Conservation (phyloP, 2,797 vertebrate species). For the Lemur catta region DNA sequence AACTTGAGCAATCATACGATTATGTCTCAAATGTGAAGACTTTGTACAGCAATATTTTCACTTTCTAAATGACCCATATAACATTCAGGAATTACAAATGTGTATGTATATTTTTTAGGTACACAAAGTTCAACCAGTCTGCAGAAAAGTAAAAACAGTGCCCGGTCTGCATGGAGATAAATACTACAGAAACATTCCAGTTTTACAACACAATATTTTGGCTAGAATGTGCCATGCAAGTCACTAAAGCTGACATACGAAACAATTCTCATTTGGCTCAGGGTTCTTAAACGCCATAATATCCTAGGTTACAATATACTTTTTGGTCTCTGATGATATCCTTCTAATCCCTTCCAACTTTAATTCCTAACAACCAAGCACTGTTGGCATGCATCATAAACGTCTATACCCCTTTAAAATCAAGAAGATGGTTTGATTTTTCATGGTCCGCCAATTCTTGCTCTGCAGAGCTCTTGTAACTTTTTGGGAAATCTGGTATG, state of each 20-base stretch:
- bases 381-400: background rate
- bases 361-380: background rate
- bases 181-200: constrained; percentile 36
- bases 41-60: background rate
- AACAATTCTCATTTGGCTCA: constrained; percentile 70
- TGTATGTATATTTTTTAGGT: constrained; percentile 15
- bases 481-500: background rate
- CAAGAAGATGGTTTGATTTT: background rate
- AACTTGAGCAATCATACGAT: background rate
- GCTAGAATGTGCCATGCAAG: constrained; percentile 68
- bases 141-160: constrained; percentile 2
- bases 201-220: background rate
- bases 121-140: background rate
- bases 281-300: constrained; percentile 65
- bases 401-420: background rate
- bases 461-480: background rate
- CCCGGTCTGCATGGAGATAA: background rate
- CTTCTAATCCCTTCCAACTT: constrained; percentile 18
- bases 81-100: background rate
- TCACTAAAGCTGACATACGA: constrained; percentile 60
- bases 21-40: background rate
- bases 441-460: background rate
- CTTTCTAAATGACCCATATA: background rate
- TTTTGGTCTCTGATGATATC: constrained; percentile 53
- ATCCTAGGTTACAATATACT: constrained; percentile 48